A percentile compares a stretch with the other conserved stretches of the same genome.
phyloP scores from a whole-genome alignment of 2,888 invertebrate species.

The Drymonia ruficornis region DNA sequence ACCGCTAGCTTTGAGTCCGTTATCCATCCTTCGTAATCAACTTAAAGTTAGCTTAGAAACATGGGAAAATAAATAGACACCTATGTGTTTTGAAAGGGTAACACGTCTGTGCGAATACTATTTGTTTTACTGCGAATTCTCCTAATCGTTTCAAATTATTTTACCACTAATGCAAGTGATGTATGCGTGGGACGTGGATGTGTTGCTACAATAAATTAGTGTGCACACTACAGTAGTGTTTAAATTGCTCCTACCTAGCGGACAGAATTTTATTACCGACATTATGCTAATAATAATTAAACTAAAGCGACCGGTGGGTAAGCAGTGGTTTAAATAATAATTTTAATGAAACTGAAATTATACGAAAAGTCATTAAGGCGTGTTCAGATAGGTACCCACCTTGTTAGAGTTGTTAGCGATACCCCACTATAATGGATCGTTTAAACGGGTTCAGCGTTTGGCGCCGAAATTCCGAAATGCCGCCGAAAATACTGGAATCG shows the following conservation, averaged over 20 bases:
- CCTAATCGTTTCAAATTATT: slow-evolving; percentile 64
- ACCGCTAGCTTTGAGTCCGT: slow-evolving; percentile 36
- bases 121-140: slow-evolving; percentile 77
- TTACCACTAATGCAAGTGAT: slow-evolving; percentile 38
- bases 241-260: background rate
- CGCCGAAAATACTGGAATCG: too few relatives aligned
- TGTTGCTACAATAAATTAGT: background rate
- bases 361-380: slow-evolving; percentile 47
- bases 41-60: slow-evolving; percentile 62
- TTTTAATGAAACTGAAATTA: slow-evolving; percentile 52
- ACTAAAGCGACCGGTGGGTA: slow-evolving; percentile 42
- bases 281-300: slow-evolving; percentile 46
- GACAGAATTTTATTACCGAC: slow-evolving; percentile 16
- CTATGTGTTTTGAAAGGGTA: slow-evolving; percentile 63
- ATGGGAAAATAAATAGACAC: slow-evolving; percentile 74
- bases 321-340: slow-evolving; percentile 42
- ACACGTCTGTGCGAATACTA: slow-evolving; percentile 76
- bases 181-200: background rate
- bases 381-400: slow-evolving; percentile 37
- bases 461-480: too few relatives aligned
- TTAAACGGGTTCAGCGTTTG: too few relatives aligned
- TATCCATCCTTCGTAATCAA: slow-evolving; percentile 24
- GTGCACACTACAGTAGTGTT: background rate
- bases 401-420: slow-evolving; percentile 71
- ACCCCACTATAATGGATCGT: slow-evolving; percentile 53